Percentiles rank a stretch among this genome's conserved stretches.
Evolutionary conservation across 2,113 vertebrate genomes (phyloP).

Genomic region (Gymnobelideus leadbeateri): DNA sequence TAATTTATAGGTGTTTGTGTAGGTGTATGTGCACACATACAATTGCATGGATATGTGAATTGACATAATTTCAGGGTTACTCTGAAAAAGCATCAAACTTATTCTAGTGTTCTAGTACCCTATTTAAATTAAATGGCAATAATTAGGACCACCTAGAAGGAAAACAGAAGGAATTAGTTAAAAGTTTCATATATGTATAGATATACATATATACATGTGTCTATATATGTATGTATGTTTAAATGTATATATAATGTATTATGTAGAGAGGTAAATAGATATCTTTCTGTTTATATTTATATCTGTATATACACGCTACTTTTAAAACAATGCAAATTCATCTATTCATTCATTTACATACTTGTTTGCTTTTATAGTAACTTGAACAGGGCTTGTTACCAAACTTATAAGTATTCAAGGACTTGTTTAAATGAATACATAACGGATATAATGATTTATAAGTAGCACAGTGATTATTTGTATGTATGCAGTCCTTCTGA

Average conservation of each 20-base stretch:
- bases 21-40: not conserved
- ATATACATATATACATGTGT: not conserved
- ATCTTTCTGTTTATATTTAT: too few species aligned
- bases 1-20: not conserved
- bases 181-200: not conserved
- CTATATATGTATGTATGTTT: not conserved
- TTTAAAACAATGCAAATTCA: constrained; percentile 59
- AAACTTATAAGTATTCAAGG: constrained; percentile 64
- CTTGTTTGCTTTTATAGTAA: constrained; percentile 56
- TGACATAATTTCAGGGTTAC: not conserved
- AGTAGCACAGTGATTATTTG: constrained; percentile 63
- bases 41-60: not conserved
- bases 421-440: constrained; percentile 56
- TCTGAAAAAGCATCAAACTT: not conserved
- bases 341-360: not conserved
- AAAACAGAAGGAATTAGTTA: constrained; percentile 49
- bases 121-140: constrained; percentile 20
- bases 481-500: constrained; percentile 60
- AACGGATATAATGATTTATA: constrained; percentile 54
- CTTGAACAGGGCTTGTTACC: constrained; percentile 59
- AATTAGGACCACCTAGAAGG: constrained; percentile 45
- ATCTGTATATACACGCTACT: constrained; percentile 17
- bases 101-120: not conserved
- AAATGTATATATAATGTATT: too few species aligned
- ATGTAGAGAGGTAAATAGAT: too few species aligned